Conservation (phyloP, 2,113 vertebrate genomes). For the Gopherus evgoodei region DNA sequence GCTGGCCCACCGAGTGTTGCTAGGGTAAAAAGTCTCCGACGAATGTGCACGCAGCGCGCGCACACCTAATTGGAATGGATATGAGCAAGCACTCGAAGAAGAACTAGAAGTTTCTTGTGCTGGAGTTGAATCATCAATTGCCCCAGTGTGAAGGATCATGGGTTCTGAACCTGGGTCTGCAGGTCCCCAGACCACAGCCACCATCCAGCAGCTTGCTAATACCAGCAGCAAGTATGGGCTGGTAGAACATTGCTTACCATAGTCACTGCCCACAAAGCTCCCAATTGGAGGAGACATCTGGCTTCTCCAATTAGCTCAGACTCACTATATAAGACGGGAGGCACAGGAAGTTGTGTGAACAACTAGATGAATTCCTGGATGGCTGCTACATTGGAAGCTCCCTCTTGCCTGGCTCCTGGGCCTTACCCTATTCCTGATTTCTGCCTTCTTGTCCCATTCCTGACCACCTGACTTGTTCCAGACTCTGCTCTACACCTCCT, state of each 20-base stretch:
- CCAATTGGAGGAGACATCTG: not conserved
- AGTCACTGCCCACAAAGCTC: not conserved
- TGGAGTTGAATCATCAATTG: accelerated
- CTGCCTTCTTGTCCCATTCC: not conserved
- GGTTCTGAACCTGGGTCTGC: not conserved
- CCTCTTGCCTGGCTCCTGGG: not conserved
- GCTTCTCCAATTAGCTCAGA: not conserved
- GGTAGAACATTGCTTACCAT: not conserved
- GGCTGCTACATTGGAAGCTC: not conserved
- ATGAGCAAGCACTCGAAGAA: too few relatives aligned
- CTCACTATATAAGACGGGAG: not conserved
- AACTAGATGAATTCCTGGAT: not conserved
- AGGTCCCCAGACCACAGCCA: not conserved
- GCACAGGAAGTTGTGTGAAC: not conserved
- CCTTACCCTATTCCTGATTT: not conserved
- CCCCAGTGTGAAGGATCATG: too few relatives aligned
- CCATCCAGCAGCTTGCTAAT: not conserved
- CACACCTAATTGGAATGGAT: too few relatives aligned
- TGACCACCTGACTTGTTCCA: too few relatives aligned
- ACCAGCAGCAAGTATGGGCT: not conserved
- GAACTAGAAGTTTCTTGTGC: not conserved
- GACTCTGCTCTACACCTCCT: not conserved
- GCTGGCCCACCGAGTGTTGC: too few relatives aligned
- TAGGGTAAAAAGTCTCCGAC: too few relatives aligned
- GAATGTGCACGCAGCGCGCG: too few relatives aligned